Percentiles rank a stretch among this genome's conserved stretches.
These are phyloP conservation scores for Diorhabda elongata DNA, from an alignment of 1,140 invertebrate species.

Conservation along the genomic window DNA sequence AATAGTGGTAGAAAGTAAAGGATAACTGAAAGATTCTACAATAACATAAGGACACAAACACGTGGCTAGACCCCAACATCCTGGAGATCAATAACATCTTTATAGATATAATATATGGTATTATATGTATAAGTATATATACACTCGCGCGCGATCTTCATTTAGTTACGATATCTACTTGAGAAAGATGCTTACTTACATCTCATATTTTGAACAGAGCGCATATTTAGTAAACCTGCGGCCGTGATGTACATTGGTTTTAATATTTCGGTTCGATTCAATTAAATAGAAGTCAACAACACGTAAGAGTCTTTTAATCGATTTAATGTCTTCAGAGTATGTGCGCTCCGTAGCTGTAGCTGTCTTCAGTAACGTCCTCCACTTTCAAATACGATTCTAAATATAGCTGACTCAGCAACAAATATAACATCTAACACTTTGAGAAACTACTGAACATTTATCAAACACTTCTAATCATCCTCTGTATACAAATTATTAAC, in stretches of 20 bases:
- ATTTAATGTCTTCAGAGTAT: constrained; percentile 16
- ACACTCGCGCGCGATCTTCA: constrained; percentile 35
- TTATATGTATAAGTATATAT: neutral
- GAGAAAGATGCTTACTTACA: constrained; percentile 39
- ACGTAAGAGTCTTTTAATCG: constrained; percentile 22
- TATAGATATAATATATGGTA: neutral
- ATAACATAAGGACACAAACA: constrained; percentile 42
- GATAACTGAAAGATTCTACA: constrained; percentile 45
- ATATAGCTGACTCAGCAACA: constrained; percentile 23
- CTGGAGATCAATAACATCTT: constrained; percentile 41
- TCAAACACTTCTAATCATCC: constrained; percentile 27
- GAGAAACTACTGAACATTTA: constrained; percentile 31
- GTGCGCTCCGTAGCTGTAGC: constrained; percentile 18
- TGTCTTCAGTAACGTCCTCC: constrained; percentile 5
- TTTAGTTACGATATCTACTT: constrained; percentile 30
- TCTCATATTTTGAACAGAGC: constrained; percentile 41
- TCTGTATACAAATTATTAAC: constrained; percentile 19
- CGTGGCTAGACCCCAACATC: constrained; percentile 38
- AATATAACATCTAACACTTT: constrained; percentile 31
- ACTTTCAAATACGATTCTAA: constrained; percentile 16
- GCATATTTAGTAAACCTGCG: constrained; percentile 36
- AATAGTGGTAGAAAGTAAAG: constrained; percentile 45
- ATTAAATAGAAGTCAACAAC: constrained; percentile 10
- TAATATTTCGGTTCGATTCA: neutral
- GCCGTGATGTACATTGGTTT: constrained; percentile 17